These are phyloP conservation scores for Isaurus tuberculatus DNA, from an alignment of 92 coral and sea anemone species.

Conservation along the genomic window DNA sequence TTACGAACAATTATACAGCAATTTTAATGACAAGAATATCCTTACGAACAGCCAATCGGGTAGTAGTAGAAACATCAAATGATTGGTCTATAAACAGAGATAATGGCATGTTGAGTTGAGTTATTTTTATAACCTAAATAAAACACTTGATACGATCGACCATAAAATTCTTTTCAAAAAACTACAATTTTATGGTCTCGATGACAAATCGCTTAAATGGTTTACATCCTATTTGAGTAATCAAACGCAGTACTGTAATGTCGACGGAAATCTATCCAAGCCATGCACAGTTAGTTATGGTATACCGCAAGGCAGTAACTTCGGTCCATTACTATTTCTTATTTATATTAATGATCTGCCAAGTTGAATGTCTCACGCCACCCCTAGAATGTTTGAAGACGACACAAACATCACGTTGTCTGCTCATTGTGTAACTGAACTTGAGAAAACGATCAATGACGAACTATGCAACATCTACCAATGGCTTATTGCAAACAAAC, in stretches of 20 bases:
- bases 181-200: neutral
- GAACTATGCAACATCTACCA: neutral
- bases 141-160: slow-evolving; percentile 10
- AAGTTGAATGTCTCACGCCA: neutral
- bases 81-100: too few relatives aligned
- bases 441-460: neutral
- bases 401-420: neutral
- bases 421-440: neutral
- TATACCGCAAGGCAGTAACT: neutral
- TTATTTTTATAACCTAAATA: neutral
- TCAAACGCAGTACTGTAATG: neutral
- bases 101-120: neutral
- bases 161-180: neutral
- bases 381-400: slow-evolving; percentile 3
- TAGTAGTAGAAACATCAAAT: too few relatives aligned
- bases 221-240: neutral
- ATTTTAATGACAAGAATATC: too few relatives aligned
- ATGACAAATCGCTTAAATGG: neutral
- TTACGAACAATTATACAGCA: too few relatives aligned
- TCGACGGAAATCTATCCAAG: neutral
- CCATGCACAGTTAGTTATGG: neutral
- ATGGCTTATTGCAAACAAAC: neutral
- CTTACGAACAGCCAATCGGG: too few relatives aligned
- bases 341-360: neutral
- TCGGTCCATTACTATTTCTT: neutral